Base-by-base conservation (phyloP, 2,113 vertebrate genomes). In the Stegastes partitus region DNA sequence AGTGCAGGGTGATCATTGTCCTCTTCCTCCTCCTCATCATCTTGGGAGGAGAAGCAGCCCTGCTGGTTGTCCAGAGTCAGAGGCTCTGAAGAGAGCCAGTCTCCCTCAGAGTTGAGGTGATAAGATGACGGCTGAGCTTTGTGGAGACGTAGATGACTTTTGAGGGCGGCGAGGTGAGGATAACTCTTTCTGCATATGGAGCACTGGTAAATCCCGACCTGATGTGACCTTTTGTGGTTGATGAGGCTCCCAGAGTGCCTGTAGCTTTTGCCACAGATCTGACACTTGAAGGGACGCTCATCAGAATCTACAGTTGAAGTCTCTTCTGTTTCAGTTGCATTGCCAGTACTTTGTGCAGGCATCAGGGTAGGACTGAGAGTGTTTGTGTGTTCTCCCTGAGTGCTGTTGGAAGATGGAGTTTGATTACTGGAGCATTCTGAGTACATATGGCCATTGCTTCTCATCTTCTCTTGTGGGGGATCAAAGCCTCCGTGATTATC, bases 161-260 rank as follows among this genome's bases (percentile, higher is more conserved):
- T 95, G 57, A 96, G 95, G 18, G 96, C 96, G 0, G 96, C 96
- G 49, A 97, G 68, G 77, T 97, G 96, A 49, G 95, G 95, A 80
- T 96, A 98, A 65, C 89, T 95, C 44, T 97, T 97, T 23, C 93
- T 91, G 83, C 97, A 98, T 26, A 96, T 87, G 0, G 95, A 92
- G 23, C 97, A 97, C 59, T 94, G 87, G 85, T 95, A 98, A 77
- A 94, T 92, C 4, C 97, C 97, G 0, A 96, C 94, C 82, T 96
- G 96, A 82, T 98, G 97, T 45, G 95, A 97, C 71, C 96, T 94
- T 66, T 96, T 96, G 91, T 98, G 97, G 86, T 97, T 97, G 71
- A 97, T 96, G 42, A 97, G 91, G 87, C 96, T 98, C 61, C 96
- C 97, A 3, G 96, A 96, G n/a, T 97, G 96, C 6, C 96, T 94